Base-by-base conservation (phyloP, 1,140 invertebrate species). In the Aradophagus sp. region DNA sequence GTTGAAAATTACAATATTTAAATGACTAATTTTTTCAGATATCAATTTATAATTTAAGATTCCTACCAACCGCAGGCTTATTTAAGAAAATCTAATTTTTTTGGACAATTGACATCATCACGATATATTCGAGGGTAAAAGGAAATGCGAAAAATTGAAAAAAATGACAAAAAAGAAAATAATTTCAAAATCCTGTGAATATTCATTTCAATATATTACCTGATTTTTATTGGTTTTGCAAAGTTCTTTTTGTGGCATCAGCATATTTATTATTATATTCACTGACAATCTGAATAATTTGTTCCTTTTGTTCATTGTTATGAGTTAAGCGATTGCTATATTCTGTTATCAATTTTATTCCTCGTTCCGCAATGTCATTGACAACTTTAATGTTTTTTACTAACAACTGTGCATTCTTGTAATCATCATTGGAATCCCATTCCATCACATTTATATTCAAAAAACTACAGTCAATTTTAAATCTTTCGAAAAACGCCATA, bases 401-500 rank as follows among this genome's bases (percentile, higher is more conserved):
- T 13, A 47, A 11, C n/a, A 19, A n/a, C 16, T 10, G 14, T 5
- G 27, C 44, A 47, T 32, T 19, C 17, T 20, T 47, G 29, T 47
- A 47, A 34, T 34, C 44, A 14, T 47, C 44, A 1, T n/a, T 32
- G 11, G 14, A 19, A 10, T 29, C 41, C 41, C 41, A 34, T 23
- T 47, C 44, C 26, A 11, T 34, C 16, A 42, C 19, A 27, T 61
- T 39, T 2, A 45, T 5, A 16, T 68, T 27, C 12, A 68, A 47
- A 41, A 68, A 68, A 12, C 17, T 15, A 11, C 5, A n/a, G 26
- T 47, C 55, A 53, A 68, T 59, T 1, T 44, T 38, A 41, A 69
- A 62, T 55, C 48, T 55, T 17, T 63, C 14, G 36, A 63, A 70
- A 50, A 62, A 63, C 12, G 4, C 38, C 20, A 31, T 27, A 36